A percentile compares a stretch with the other conserved stretches of the same genome.
These are phyloP conservation scores for Oryctes rhinoceros DNA, from an alignment of 1,140 invertebrate species.

Conservation along the genomic window DNA sequence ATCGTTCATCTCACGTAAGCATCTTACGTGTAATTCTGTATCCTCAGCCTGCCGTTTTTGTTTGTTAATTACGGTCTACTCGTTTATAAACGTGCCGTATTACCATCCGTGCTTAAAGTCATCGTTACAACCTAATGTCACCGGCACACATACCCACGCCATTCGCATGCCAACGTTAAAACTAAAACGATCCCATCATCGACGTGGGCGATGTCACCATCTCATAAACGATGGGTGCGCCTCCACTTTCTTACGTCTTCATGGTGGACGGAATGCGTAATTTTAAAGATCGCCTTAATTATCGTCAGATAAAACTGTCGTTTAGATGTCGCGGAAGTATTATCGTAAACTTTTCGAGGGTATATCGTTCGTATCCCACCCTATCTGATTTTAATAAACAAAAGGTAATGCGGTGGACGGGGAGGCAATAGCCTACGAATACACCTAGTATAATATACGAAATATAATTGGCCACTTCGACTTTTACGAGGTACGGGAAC, in stretches of 20 bases:
- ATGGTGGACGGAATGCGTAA: background rate
- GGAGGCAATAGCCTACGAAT: background rate
- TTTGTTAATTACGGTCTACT: background rate
- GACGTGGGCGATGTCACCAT: background rate
- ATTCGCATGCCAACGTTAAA: background rate
- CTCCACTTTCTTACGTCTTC: background rate
- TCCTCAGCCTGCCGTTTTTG: background rate
- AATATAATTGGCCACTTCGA: constrained; percentile 22
- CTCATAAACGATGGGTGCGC: background rate
- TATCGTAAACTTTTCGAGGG: background rate
- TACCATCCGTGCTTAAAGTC: background rate
- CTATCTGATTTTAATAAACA: constrained; percentile 32
- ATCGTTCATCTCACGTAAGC: background rate
- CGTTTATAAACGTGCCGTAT: background rate
- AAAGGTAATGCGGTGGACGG: background rate
- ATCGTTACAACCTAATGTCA: constrained; percentile 14
- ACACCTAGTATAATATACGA: background rate
- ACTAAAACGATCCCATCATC: background rate
- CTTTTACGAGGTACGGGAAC: constrained; percentile 9
- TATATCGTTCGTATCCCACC: background rate
- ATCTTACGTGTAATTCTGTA: constrained; percentile 25
- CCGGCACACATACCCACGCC: background rate
- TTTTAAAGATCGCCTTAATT: constrained; percentile 29
- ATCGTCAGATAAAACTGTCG: constrained; percentile 10
- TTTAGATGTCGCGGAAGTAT: background rate